These are phyloP conservation scores for Mormyrus iriodes DNA, from an alignment of 2,113 vertebrate genomes.

Conservation along the genomic window DNA sequence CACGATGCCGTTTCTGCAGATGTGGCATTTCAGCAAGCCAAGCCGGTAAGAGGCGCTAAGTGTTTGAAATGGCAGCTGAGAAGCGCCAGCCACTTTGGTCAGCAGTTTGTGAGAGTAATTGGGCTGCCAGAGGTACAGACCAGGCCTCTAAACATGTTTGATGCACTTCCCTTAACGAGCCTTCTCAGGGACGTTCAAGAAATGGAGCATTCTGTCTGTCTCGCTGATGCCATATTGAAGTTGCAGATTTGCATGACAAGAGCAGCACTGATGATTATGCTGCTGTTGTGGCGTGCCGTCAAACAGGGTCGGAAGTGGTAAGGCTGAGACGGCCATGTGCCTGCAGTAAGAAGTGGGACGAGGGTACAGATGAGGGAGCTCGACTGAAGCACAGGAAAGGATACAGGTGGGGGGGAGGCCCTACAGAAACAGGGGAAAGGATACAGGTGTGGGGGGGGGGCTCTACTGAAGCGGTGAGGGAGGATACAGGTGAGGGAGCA, in stretches of 20 bases:
- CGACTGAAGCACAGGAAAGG: neutral
- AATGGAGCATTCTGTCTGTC: constrained; percentile 29
- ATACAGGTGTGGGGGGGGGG: neutral
- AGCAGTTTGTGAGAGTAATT: constrained; percentile 32
- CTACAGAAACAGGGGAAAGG: neutral
- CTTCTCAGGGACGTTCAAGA: constrained; percentile 36
- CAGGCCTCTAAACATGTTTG: constrained; percentile 42
- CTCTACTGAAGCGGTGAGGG: neutral
- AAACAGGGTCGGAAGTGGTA: neutral
- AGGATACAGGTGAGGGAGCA: neutral
- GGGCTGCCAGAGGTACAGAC: constrained; percentile 3
- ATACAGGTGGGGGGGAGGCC: neutral
- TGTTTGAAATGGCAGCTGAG: constrained; percentile 28
- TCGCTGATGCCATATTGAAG: neutral
- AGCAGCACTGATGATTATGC: neutral
- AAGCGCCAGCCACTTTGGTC: constrained; percentile 20
- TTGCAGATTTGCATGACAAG: neutral
- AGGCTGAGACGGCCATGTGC: neutral
- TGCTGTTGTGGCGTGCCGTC: neutral
- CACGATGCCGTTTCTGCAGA: constrained; percentile 9
- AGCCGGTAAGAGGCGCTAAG: constrained; percentile 28
- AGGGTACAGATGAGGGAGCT: neutral
- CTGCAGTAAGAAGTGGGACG: neutral
- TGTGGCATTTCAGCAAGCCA: constrained; percentile 17
- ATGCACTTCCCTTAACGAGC: constrained; percentile 53